Conservation (phyloP, 1,140 invertebrate species). For the Watersipora subatra region DNA sequence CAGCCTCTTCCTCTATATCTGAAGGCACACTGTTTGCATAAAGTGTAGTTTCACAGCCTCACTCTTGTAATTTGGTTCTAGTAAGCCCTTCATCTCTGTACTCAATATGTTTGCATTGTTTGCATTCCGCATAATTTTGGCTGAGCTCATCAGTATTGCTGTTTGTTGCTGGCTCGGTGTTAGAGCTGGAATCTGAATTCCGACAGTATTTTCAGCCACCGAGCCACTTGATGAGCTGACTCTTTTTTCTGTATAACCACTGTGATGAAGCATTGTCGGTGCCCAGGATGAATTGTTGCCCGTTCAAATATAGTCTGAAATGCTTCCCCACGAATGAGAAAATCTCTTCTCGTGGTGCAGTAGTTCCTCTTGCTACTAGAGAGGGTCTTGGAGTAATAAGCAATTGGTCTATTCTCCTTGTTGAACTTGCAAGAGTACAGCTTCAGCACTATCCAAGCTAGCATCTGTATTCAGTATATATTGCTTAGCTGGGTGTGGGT, state of each 20-base stretch:
- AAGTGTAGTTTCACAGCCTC: too few relatives aligned
- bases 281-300: constrained; percentile 5
- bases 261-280: constrained; percentile 10
- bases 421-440: constrained; percentile 21
- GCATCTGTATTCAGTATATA: constrained; percentile 23
- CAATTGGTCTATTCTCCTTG: constrained; percentile 10
- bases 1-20: too few relatives aligned
- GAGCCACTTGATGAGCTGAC: constrained; percentile 11
- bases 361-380: constrained; percentile 2
- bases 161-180: constrained; percentile 4
- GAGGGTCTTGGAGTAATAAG: constrained; percentile 8
- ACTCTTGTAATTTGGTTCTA: too few relatives aligned
- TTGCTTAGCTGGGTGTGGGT: constrained; percentile 10
- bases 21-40: too few relatives aligned
- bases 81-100: too few relatives aligned
- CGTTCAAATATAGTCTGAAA: constrained; percentile 9
- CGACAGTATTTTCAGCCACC: constrained; percentile 12
- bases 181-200: constrained; percentile 12
- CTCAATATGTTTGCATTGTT: background rate
- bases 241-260: constrained; percentile 10
- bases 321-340: constrained; percentile 5
- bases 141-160: background rate
- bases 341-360: constrained; percentile 8
- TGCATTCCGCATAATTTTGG: background rate
- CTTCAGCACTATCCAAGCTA: constrained; percentile 15